Base-by-base conservation (phyloP, 2,888 invertebrate species). In the Troides helena region DNA sequence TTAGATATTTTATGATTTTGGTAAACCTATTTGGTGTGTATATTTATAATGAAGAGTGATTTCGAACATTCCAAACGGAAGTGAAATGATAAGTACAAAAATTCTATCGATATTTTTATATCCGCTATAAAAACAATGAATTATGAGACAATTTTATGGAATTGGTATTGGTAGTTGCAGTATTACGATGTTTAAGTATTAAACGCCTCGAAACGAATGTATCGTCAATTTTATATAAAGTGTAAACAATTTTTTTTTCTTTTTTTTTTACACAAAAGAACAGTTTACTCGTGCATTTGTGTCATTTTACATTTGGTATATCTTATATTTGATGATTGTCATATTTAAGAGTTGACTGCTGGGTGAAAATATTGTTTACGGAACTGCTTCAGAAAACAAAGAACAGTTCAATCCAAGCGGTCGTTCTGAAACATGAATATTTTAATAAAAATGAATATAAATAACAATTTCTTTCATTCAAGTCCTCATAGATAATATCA, bases 41-140 rank as follows among this genome's bases (percentile, higher is more conserved):
- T 84, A 86, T 84, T 85, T 82, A 84, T 82, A 80, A 82, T 79
- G 77, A 77, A 81, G 81, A 78, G 88, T 88, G 90, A 90, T 90
- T 88, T 86, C 81, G 81, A 88, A 90, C 92, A 92, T 92, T 92
- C 92, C 92, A 90, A 78, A 77, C 81, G 88, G 89, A 87, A 85
- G 81, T 90, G 87, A 89, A 87, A 88, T 87, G 81, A 86, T 85
- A 89, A 92, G 92, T 92, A 92, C 91, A 92, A 92, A 92, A 89
- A 87, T 64, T 67, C 64, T 87, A 89, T 82, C 82, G 84, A 92
- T 91, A 91, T 92, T 91, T 92, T 90, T 92, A 87, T 91, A 90
- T 80, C 70, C 18, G 61, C 57, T 80, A 77, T 83, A 86, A 83
- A 73, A 68, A 69, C 57, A 78, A 84, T 85, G 76, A 85, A 85